Percentiles rank a stretch among this genome's conserved stretches.
These are phyloP conservation scores for Magallana ariakensis DNA, from an alignment of 1,140 invertebrate genomes.

Conservation along the genomic window DNA sequence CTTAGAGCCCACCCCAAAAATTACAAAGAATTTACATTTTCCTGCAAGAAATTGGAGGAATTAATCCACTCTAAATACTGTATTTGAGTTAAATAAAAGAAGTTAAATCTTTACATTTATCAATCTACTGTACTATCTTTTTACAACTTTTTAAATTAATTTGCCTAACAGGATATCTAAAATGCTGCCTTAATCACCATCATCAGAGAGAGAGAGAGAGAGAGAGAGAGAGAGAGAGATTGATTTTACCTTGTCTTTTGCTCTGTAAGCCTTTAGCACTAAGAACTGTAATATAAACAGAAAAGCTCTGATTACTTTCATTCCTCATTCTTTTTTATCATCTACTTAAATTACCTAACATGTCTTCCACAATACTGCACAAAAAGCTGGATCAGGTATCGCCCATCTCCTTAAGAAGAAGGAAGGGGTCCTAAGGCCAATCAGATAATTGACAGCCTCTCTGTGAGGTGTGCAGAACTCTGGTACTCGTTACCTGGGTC, in stretches of 20 bases:
- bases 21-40: slow-evolving; percentile 75
- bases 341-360: neutral
- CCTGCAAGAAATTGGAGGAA: slow-evolving; percentile 59
- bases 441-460: neutral
- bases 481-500: neutral
- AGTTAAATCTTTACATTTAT: too few species aligned
- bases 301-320: neutral
- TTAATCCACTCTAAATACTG: too few species aligned
- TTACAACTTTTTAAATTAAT: too few species aligned
- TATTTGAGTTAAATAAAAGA: too few species aligned
- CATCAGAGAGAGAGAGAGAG: neutral
- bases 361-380: neutral
- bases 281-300: slow-evolving; percentile 66
- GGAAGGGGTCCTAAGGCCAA: neutral
- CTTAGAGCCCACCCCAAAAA: slow-evolving; percentile 76
- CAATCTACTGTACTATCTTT: too few species aligned
- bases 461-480: neutral
- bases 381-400: neutral
- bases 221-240: neutral
- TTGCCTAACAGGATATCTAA: too few species aligned
- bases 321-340: neutral
- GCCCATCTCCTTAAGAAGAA: slow-evolving; percentile 1
- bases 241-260: slow-evolving; percentile 67
- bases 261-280: slow-evolving; percentile 70
- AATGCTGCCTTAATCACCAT: too few species aligned